Evolutionary conservation across 1,140 invertebrate genomes (phyloP).

Genomic region (Trigoniulus corallinus): DNA sequence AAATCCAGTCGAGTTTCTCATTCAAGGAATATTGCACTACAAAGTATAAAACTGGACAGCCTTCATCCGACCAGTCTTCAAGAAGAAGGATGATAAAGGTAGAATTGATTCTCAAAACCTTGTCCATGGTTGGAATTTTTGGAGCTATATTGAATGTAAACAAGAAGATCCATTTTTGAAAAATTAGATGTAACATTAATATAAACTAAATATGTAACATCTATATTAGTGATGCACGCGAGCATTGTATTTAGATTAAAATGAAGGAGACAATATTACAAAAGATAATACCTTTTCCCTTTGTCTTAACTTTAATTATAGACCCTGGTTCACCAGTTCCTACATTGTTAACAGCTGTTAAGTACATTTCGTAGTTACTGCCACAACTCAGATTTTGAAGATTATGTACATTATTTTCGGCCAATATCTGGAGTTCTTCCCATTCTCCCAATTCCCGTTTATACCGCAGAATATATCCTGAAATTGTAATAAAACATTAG

Average conservation of each 20-base stretch:
- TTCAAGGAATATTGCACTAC: conserved; percentile 55
- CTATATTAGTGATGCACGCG: no score
- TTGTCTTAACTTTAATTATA: conserved; percentile 30
- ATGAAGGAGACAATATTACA: neutral
- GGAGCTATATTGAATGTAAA: conserved; percentile 1
- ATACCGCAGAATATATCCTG: conserved; percentile 77
- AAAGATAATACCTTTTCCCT: conserved; percentile 31
- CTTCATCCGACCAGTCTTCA: conserved; percentile 71
- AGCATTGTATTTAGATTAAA: no score
- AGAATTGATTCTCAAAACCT: conserved; percentile 51
- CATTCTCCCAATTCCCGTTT: conserved; percentile 84
- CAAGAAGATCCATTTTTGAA: neutral
- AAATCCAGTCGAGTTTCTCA: conserved; percentile 1
- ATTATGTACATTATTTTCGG: conserved; percentile 15
- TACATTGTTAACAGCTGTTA: conserved; percentile 29
- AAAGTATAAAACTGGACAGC: conserved; percentile 74
- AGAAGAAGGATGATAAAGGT: conserved; percentile 76
- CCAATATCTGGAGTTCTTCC: conserved; percentile 34
- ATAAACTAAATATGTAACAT: no score
- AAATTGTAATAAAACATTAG: no score
- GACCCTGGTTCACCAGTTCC: conserved; percentile 15
- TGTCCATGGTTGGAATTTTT: neutral
- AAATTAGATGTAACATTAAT: neutral
- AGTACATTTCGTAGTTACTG: conserved; percentile 22
- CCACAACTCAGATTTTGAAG: conserved; percentile 18